phyloP scores from a whole-genome alignment of 2,888 invertebrate species.

The Lasioglossum calceatum region DNA sequence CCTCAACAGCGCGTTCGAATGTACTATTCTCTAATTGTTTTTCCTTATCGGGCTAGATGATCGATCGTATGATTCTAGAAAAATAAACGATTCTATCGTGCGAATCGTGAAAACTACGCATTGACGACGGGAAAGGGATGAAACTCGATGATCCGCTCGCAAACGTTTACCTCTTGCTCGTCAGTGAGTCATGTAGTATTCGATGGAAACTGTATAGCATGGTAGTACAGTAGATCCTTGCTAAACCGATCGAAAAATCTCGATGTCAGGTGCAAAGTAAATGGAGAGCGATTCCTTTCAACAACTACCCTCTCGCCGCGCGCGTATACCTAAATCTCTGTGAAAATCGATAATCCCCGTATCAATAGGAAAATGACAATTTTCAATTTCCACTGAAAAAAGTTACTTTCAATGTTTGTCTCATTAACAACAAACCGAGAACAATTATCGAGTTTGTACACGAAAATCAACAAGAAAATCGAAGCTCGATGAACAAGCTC shows the following conservation, averaged over 20 bases:
- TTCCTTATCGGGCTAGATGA: slow-evolving; percentile 31
- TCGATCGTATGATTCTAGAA: slow-evolving; percentile 47
- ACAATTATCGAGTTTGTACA: background rate
- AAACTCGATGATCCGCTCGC: slow-evolving; percentile 24
- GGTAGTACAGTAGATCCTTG: background rate
- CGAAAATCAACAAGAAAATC: background rate
- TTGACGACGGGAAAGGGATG: slow-evolving; percentile 45
- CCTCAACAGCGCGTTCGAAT: slow-evolving; percentile 28
- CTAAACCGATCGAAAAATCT: background rate
- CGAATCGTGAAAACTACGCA: slow-evolving; percentile 35
- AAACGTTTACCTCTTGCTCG: slow-evolving; percentile 25
- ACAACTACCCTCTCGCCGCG: background rate
- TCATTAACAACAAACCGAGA: background rate
- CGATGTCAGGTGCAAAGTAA: background rate
- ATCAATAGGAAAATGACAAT: background rate
- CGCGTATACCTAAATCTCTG: background rate
- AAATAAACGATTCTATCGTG: slow-evolving; percentile 55
- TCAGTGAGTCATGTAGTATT: slow-evolving; percentile 26
- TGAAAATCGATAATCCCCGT: background rate
- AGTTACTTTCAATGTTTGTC: background rate
- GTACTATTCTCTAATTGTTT: slow-evolving; percentile 36
- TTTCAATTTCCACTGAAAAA: background rate
- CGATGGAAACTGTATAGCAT: slow-evolving; percentile 1
- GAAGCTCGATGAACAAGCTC: background rate
- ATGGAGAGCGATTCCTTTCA: background rate